Conservation (phyloP, 2,888 invertebrate species). For the Octodonta nipae region DNA sequence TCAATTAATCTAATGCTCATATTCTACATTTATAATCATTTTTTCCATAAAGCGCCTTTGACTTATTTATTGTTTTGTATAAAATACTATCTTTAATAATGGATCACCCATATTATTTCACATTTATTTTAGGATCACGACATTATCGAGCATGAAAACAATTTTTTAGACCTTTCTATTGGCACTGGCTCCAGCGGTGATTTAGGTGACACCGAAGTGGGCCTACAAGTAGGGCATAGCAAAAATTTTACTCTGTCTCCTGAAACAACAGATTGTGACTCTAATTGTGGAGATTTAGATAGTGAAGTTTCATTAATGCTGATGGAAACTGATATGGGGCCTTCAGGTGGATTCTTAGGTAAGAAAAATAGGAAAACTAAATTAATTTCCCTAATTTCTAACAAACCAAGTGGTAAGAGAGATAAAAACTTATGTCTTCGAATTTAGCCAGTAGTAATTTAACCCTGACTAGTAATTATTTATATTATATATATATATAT, state of each 20-base stretch:
- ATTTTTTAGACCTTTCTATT: slow-evolving; percentile 46
- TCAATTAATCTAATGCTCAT: not conserved
- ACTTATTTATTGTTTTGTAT: not conserved
- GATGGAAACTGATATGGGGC: slow-evolving; percentile 50
- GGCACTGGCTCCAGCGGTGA: slow-evolving; percentile 51
- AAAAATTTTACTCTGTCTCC: slow-evolving; percentile 82
- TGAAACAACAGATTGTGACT: slow-evolving; percentile 86
- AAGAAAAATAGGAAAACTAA: too few relatives aligned
- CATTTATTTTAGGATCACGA: slow-evolving; percentile 34
- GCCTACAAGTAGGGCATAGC: slow-evolving; percentile 53
- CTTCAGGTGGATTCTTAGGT: slow-evolving; percentile 32
- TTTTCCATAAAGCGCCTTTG: slow-evolving; percentile 1
- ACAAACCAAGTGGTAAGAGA: too few relatives aligned
- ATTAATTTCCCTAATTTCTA: too few relatives aligned
- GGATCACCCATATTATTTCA: slow-evolving; percentile 4
- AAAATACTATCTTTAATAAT: not conserved
- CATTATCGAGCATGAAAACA: slow-evolving; percentile 43
- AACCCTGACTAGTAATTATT: too few relatives aligned
- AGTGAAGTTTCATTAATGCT: slow-evolving; percentile 69
- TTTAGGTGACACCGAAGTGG: slow-evolving; percentile 50
- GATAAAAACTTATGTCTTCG: too few relatives aligned
- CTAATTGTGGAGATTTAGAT: slow-evolving; percentile 73
- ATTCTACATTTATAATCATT: too few relatives aligned
- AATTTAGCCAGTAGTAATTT: too few relatives aligned
- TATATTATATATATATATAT: too few relatives aligned